Percentiles rank a stretch among this genome's conserved stretches.
Evolutionary conservation across 2,888 invertebrate species (phyloP).

Genomic region (Eulithis prunata): DNA sequence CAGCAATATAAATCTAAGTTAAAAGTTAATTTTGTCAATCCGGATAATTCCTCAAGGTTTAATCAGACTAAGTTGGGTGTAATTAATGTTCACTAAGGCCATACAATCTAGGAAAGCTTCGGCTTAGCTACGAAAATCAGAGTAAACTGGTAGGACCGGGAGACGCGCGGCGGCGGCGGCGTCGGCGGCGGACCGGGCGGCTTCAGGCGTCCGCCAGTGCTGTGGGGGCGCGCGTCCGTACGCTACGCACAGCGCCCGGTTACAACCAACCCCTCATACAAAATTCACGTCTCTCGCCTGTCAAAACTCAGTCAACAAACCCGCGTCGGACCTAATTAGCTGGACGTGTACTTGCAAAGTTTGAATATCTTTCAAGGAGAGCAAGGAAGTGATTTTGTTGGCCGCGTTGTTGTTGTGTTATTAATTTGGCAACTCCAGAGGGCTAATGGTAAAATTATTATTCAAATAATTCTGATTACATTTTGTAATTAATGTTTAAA

Average conservation of each 20-base stretch:
- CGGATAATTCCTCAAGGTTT: constrained; percentile 84
- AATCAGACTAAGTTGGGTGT: constrained; percentile 83
- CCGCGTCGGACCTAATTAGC: constrained; percentile 54
- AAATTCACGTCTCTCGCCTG: constrained; percentile 69
- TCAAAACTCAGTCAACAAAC: constrained; percentile 65
- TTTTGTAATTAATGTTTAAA: constrained; percentile 7
- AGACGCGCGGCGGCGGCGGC: constrained; percentile 46
- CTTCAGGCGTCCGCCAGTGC: constrained; percentile 57
- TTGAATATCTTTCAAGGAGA: constrained; percentile 47
- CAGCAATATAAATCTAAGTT: constrained; percentile 79
- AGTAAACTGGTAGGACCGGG: constrained; percentile 56
- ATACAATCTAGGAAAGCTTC: constrained; percentile 81
- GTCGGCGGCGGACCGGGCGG: constrained; percentile 42
- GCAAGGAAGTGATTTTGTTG: constrained; percentile 56
- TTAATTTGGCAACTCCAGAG: constrained; percentile 52
- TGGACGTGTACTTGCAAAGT: constrained; percentile 49
- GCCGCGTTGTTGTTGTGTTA: constrained; percentile 43
- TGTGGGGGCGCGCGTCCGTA: constrained; percentile 64
- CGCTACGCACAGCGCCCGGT: constrained; percentile 57
- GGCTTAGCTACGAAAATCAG: constrained; percentile 74
- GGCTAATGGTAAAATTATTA: constrained; percentile 48
- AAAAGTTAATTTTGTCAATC: constrained; percentile 85
- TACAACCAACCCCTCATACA: constrained; percentile 53
- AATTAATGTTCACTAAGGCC: constrained; percentile 84
- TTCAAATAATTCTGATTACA: constrained; percentile 27